Base-by-base conservation (phyloP, 2,797 vertebrate genomes). In the Hemibagrus guttatus region DNA sequence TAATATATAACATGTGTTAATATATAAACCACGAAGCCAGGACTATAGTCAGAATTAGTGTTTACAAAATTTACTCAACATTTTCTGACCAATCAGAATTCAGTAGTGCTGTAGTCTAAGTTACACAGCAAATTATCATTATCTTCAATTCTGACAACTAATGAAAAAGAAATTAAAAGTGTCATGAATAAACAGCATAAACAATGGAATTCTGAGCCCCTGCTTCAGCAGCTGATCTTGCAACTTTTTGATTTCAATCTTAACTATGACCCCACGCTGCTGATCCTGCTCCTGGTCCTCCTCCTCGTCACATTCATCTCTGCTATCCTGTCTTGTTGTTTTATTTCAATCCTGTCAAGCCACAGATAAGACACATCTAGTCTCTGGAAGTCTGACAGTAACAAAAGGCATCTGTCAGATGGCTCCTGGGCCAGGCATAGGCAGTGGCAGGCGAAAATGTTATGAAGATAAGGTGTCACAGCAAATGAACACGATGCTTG, bases 351-450 rank as follows among this genome's bases (percentile, higher is more conserved):
- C 75, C 85, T 85, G 88, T 86, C 81, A 87, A 64, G 81, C 84
- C 54, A 16, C 58, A 89, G 90, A 90, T 90, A 90, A 90, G 87
- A 84, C 54, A 39, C 64, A 81, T 72, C 85, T 28, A 31, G 84
- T 88, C 88, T 81, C 88, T 88, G 87, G 85, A 90, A 89, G 80
- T 71, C 88, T 89, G 90, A 84, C 90, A 89, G 86, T 85, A 90
- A 89, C 90, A 90, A 89, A 90, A 90, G 84, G 84, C 88, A 71
- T 86, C 87, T 89, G 90, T 90, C 90, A 89, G 85, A 86, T 68
- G 39, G 85, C 76, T 83, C 84, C 74, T 79, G 83, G 88, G 79
- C 88, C 86, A 84, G 87, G 83, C 87, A 39, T 46, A 88, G 84
- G 85, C 87, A 84, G 88, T 87, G 85, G 87, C 88, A 89, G 81